These are phyloP conservation scores for Oncorhynchus kisutch DNA, from an alignment of 2,113 vertebrate species.

Conservation along the genomic window DNA sequence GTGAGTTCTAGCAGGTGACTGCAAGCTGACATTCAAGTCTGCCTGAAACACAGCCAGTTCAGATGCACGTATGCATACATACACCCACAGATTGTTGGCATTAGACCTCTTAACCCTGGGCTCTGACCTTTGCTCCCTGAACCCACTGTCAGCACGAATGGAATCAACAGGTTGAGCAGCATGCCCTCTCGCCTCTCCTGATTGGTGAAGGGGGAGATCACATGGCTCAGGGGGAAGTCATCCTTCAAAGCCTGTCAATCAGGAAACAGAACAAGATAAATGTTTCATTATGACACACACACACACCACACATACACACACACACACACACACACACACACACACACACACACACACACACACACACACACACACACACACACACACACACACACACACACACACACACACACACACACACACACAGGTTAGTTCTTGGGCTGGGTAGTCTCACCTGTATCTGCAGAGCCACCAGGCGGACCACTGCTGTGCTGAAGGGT, in stretches of 20 bases:
- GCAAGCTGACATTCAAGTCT: too few relatives aligned
- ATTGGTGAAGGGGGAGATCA: conserved; percentile 99
- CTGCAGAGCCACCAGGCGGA: conserved; percentile 96
- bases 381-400: too few relatives aligned
- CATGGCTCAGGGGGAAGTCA: conserved; percentile 97
- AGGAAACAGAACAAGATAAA: conserved; percentile 46
- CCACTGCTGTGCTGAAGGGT: conserved; percentile 98
- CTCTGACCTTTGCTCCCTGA: conserved; percentile 97
- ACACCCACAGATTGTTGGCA: not conserved
- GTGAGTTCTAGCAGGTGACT: too few relatives aligned
- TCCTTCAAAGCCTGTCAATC: conserved; percentile 92
- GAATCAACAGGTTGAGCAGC: conserved; percentile 98
- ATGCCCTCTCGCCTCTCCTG: conserved; percentile 98
- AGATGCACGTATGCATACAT: not conserved
- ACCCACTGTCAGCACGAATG: conserved; percentile 97
- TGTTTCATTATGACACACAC: too few relatives aligned
- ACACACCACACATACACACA: too few relatives aligned
- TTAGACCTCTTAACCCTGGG: not conserved
- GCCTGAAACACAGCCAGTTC: not conserved
- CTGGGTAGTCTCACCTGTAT: conserved; percentile 85
- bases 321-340: too few relatives aligned
- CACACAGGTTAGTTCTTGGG: too few relatives aligned
- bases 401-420: too few relatives aligned
- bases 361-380: too few relatives aligned
- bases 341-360: too few relatives aligned